A percentile compares a stretch with the other conserved stretches of the same genome.
phyloP scores from a whole-genome alignment of 2,888 invertebrate genomes.

The Lasioglossum zephyrum region DNA sequence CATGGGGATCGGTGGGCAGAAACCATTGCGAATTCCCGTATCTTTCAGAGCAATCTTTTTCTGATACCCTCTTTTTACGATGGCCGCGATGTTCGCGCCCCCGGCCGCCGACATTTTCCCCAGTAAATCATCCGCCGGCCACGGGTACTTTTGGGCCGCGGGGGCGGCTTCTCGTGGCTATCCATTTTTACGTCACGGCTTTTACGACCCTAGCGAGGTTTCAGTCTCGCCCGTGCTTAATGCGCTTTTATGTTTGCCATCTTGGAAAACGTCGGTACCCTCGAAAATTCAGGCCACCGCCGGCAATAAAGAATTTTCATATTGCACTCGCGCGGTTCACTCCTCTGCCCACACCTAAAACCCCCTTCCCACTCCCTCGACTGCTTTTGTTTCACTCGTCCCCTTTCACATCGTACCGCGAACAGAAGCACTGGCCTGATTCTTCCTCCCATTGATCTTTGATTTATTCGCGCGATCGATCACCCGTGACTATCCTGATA shows the following conservation, averaged over 20 bases:
- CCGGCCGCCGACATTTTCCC: constrained; percentile 22
- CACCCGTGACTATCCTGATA: background rate
- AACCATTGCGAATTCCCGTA: constrained; percentile 20
- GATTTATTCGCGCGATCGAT: constrained; percentile 23
- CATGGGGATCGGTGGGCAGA: background rate
- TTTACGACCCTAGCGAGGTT: constrained; percentile 55
- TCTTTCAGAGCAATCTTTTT: constrained; percentile 26
- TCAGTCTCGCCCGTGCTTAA: constrained; percentile 56
- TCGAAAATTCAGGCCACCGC: constrained; percentile 36
- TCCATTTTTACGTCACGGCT: constrained; percentile 57
- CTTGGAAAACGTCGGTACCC: constrained; percentile 54
- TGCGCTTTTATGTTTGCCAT: constrained; percentile 54
- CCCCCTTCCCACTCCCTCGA: background rate
- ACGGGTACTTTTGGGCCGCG: constrained; percentile 46
- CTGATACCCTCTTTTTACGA: constrained; percentile 34
- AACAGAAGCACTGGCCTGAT: constrained; percentile 4
- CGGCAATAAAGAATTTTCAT: constrained; percentile 50
- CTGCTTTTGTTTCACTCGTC: background rate
- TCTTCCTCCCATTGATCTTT: constrained; percentile 19
- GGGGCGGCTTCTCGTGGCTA: constrained; percentile 40
- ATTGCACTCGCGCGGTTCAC: constrained; percentile 11
- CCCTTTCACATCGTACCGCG: background rate
- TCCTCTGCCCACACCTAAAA: background rate
- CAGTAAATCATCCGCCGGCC: constrained; percentile 58
- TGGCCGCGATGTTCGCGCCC: constrained; percentile 31